Evolutionary conservation across 2,888 invertebrate species (phyloP).

Genomic region (Diaperis boleti): DNA sequence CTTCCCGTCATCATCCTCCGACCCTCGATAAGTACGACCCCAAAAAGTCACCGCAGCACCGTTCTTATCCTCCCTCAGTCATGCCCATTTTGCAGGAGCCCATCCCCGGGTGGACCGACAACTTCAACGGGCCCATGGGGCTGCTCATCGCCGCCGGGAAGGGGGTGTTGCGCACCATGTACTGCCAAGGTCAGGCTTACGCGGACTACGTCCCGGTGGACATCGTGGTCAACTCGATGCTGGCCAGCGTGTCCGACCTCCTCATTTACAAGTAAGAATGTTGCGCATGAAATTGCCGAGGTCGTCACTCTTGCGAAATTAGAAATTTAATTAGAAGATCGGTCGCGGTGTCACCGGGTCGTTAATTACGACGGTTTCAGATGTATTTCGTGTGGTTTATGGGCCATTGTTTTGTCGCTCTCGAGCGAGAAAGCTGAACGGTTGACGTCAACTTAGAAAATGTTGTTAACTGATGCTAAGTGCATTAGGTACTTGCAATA

Average conservation of each 20-base stretch:
- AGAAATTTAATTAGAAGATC: not conserved
- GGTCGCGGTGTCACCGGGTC: not conserved
- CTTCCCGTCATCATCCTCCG: slow-evolving; percentile 85
- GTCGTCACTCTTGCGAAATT: not conserved
- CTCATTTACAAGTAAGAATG: slow-evolving; percentile 68
- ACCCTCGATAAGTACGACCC: slow-evolving; percentile 77
- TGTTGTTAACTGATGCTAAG: no score
- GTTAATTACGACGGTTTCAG: not conserved
- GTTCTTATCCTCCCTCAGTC: slow-evolving; percentile 72
- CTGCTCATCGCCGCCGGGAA: slow-evolving; percentile 86
- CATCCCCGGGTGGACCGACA: slow-evolving; percentile 92
- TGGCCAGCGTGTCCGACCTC: slow-evolving; percentile 66
- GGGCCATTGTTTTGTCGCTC: no score
- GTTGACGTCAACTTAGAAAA: no score
- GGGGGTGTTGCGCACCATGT: slow-evolving; percentile 89
- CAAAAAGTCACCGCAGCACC: no score
- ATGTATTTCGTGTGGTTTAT: no score
- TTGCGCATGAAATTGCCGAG: not conserved
- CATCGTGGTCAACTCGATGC: slow-evolving; percentile 73
- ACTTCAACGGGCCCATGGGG: slow-evolving; percentile 91
- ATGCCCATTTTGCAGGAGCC: slow-evolving; percentile 90
- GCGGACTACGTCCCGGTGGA: slow-evolving; percentile 87
- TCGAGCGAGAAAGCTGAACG: no score
- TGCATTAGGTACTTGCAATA: no score
- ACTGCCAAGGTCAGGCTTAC: slow-evolving; percentile 81